phyloP scores from a whole-genome alignment of 2,797 vertebrate species.

The Morus bassanus region DNA sequence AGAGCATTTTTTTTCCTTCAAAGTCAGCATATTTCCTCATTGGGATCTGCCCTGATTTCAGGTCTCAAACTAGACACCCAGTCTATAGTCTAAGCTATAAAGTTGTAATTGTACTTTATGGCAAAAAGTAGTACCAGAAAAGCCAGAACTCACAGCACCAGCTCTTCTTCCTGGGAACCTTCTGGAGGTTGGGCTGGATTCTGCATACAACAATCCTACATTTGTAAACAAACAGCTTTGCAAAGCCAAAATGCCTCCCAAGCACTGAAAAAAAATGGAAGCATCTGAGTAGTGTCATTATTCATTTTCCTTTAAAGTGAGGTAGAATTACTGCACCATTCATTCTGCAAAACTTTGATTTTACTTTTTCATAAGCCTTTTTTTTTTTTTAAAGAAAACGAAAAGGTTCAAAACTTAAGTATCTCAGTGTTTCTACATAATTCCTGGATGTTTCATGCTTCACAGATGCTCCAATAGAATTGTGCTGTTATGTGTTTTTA shows the following conservation, averaged over 20 bases:
- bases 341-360: neutral
- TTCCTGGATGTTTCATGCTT: neutral
- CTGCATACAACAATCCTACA: neutral
- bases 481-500: neutral
- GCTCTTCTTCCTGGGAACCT: neutral
- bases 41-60: neutral
- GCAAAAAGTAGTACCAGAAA: neutral
- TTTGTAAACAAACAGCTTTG: neutral
- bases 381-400: neutral
- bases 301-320: neutral
- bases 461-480: neutral
- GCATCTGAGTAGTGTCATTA: neutral
- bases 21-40: neutral
- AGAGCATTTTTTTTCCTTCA: neutral
- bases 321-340: neutral
- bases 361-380: neutral
- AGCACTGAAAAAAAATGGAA: neutral
- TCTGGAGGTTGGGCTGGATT: neutral
- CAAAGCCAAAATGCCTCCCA: neutral
- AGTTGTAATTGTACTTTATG: neutral
- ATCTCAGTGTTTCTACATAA: neutral
- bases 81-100: neutral
- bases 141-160: neutral
- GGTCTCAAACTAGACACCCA: neutral
- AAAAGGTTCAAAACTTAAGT: neutral